Percentiles rank a stretch among this genome's conserved stretches.
phyloP scores from a whole-genome alignment of 2,797 vertebrate genomes.

The Arrhamphus sclerolepis region DNA sequence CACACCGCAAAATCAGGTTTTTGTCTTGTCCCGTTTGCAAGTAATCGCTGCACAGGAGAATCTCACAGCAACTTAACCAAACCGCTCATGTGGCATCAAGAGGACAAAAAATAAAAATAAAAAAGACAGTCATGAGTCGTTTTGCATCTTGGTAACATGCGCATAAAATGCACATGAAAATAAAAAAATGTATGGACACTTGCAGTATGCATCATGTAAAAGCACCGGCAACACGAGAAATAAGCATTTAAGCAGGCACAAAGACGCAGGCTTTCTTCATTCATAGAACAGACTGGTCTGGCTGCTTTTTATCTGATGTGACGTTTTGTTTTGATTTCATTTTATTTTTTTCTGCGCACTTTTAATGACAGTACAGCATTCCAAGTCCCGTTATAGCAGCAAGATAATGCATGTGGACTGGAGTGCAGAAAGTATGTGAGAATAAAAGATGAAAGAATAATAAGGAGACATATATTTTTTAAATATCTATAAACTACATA shows the following conservation, averaged over 20 bases:
- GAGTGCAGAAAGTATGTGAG: too few relatives aligned
- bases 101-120: neutral
- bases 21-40: neutral
- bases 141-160: neutral
- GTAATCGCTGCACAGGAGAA: neutral
- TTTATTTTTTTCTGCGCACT: neutral
- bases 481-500: too few relatives aligned
- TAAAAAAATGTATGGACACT: neutral
- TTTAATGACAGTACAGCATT: constrained; percentile 3
- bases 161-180: neutral
- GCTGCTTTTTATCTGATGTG: constrained; percentile 12
- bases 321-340: too few relatives aligned
- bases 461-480: too few relatives aligned
- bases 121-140: too few relatives aligned
- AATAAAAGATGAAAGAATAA: too few relatives aligned
- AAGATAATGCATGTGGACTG: neutral
- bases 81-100: constrained; percentile 1
- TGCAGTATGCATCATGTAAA: neutral
- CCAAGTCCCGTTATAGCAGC: neutral
- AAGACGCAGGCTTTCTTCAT: neutral
- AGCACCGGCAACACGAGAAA: neutral
- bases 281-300: constrained; percentile 20
- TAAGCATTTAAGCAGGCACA: neutral
- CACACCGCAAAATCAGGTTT: too few relatives aligned
- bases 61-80: neutral